Conservation (phyloP, 2,888 invertebrate genomes). For the Sphaeridia pumilis region DNA sequence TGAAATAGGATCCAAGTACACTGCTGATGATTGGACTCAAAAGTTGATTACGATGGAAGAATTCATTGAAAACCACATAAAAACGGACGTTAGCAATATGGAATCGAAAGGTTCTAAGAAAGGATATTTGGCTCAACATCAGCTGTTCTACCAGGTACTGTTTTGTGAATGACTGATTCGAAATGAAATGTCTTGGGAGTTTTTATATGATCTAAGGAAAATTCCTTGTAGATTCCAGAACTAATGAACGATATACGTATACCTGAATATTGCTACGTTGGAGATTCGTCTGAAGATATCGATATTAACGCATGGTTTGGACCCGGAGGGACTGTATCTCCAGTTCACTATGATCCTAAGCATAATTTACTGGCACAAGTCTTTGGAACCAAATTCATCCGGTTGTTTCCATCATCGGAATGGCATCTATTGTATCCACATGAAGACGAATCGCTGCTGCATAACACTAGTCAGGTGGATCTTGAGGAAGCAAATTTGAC, state of each 20-base stretch:
- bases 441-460: slow-evolving; percentile 55
- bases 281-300: slow-evolving; percentile 44
- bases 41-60: slow-evolving; percentile 73
- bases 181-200: too few relatives aligned
- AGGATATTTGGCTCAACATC: slow-evolving; percentile 92
- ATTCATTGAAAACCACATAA: slow-evolving; percentile 57
- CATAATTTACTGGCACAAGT: slow-evolving; percentile 83
- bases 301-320: slow-evolving; percentile 98
- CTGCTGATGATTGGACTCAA: slow-evolving; percentile 86
- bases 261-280: slow-evolving; percentile 76
- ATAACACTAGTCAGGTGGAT: slow-evolving; percentile 86
- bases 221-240: slow-evolving; percentile 61
- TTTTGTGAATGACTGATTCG: too few relatives aligned
- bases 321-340: slow-evolving; percentile 83
- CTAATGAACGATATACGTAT: slow-evolving; percentile 69
- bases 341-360: slow-evolving; percentile 88
- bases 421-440: slow-evolving; percentile 65
- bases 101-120: slow-evolving; percentile 41
- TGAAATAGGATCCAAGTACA: slow-evolving; percentile 88
- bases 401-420: slow-evolving; percentile 64
- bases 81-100: slow-evolving; percentile 29
- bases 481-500: slow-evolving; percentile 61
- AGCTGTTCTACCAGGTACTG: slow-evolving; percentile 79
- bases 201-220: too few relatives aligned
- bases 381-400: slow-evolving; percentile 77